Conservation (phyloP, 2,113 vertebrate genomes). For the Vulpes ferrilata region DNA sequence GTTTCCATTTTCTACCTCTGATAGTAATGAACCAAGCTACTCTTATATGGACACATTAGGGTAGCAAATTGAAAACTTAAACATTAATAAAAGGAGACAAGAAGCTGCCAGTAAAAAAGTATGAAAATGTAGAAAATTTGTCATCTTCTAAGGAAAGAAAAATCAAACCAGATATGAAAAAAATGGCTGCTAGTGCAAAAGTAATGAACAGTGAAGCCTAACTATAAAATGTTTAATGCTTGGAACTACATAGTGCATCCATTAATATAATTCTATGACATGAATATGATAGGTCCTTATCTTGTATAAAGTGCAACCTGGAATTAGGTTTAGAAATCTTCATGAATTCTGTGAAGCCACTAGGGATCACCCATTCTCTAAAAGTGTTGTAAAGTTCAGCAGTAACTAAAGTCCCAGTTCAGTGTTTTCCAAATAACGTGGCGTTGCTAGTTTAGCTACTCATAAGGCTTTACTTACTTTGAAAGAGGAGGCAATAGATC, state of each 20-base stretch:
- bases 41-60: slow-evolving; percentile 3
- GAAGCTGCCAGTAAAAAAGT: slow-evolving; percentile 68
- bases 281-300: background rate
- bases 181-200: slow-evolving; percentile 63
- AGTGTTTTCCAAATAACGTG: background rate
- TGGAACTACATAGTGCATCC: background rate
- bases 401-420: background rate
- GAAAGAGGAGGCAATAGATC: background rate
- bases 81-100: slow-evolving; percentile 72
- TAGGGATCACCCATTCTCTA: background rate
- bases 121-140: slow-evolving; percentile 60
- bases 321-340: slow-evolving; percentile 6
- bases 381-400: background rate
- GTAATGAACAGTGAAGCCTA: slow-evolving; percentile 46
- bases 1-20: slow-evolving; percentile 15
- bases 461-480: background rate
- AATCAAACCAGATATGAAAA: slow-evolving; percentile 66
- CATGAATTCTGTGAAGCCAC: background rate
- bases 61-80: slow-evolving; percentile 63
- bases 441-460: background rate
- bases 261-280: slow-evolving; percentile 27
- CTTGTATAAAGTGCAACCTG: background rate
- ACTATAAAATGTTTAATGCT: slow-evolving; percentile 53
- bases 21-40: slow-evolving; percentile 61
- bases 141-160: slow-evolving; percentile 64